A percentile compares a stretch with the other conserved stretches of the same genome.
These are phyloP conservation scores for Anastrepha obliqua DNA, from an alignment of 1,140 invertebrate species.

Conservation along the genomic window DNA sequence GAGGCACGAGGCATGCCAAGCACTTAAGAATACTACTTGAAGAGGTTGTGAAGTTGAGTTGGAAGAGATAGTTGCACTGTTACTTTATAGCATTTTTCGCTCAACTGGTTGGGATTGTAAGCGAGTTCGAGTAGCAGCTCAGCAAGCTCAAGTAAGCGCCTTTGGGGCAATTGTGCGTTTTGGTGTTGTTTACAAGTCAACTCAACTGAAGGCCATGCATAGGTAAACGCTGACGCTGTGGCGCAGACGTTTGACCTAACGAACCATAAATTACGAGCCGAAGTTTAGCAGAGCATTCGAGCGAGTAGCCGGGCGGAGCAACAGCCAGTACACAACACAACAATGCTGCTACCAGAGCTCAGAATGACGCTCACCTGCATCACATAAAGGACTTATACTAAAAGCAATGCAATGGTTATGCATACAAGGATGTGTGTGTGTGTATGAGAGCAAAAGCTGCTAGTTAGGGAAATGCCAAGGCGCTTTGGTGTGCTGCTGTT, in stretches of 20 bases:
- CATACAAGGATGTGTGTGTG: no score
- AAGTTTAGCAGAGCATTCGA: constrained; percentile 13
- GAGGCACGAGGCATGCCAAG: constrained; percentile 33
- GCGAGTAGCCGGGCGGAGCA: constrained; percentile 9
- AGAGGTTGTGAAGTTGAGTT: not conserved
- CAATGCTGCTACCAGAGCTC: not conserved
- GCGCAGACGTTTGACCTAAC: constrained; percentile 57
- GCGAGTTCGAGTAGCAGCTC: not conserved
- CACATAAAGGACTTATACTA: not conserved
- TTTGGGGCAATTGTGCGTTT: constrained; percentile 24
- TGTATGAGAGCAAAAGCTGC: not conserved
- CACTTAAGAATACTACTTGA: constrained; percentile 27
- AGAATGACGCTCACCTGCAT: not conserved
- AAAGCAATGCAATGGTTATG: not conserved
- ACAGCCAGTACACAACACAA: not conserved
- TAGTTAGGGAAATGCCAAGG: not conserved
- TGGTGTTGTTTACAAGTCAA: constrained; percentile 24
- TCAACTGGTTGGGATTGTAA: not conserved
- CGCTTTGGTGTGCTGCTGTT: not conserved
- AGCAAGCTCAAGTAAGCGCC: not conserved
- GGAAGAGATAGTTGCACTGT: not conserved
- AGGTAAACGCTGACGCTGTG: not conserved
- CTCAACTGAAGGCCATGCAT: not conserved
- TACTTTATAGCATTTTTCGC: not conserved
- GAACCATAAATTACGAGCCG: constrained; percentile 57